Base-by-base conservation (phyloP, 2,797 vertebrate species). In the Pantherophis vulpinus region DNA sequence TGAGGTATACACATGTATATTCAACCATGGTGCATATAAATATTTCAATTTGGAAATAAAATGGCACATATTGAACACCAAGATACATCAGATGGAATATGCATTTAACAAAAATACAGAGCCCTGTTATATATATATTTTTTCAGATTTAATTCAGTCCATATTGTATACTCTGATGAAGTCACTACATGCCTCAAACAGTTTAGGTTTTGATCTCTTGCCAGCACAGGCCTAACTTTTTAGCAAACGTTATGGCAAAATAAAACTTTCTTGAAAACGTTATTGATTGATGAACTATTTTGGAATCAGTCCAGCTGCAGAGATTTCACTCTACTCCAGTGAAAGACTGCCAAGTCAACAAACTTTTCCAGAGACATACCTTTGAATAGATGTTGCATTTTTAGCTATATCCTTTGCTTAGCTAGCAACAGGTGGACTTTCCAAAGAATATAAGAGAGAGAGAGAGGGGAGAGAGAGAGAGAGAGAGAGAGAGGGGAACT, bases 231-330 rank as follows among this genome's bases (percentile, higher is more conserved):
- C 94, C 96, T 95, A 95, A 96, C 97, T 94, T 95, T 96, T 97
- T 95, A 95, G 92, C 95, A 97, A 95, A 95, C 93, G 92, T 94
- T 96, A 94, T 37, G 0, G 96, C 93, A 96, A 97, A 97, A 97
- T 96, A 97, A 97, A 97, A 97, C 92, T 94, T 97, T 96, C 97
- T 97, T 98, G 97, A 97, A 98, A 97, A 97, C 92, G 95, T 97
- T 96, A 97, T 58, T 0, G 92, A 94, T 94, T 97, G 97, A 97
- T 96, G 95, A 98, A 97, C 96, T 97, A 95, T 96, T 96, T 96
- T 97, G 96, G 96, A 96, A 95, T 61, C 90, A 94, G 89, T 96
- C 95, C 97, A 97, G 88, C 94, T 88, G 93, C 94, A 88, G 95
- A 97, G 95, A 95, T 90, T 97, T 97, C 96, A 47, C 96, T 96